Conservation (phyloP, 2,797 vertebrate species). For the Amblyraja radiata region DNA sequence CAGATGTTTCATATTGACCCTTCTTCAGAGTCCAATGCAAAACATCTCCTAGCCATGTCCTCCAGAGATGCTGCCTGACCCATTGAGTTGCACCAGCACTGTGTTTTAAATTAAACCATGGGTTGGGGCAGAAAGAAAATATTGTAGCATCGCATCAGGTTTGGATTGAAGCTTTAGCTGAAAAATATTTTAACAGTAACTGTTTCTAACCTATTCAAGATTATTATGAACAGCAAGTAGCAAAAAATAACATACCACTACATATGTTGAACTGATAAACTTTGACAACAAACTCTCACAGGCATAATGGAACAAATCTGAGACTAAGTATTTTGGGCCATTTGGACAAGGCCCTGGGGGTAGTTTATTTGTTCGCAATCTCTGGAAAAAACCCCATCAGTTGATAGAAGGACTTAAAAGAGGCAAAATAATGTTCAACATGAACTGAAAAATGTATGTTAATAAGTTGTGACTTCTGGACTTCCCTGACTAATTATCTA, state of each 20-base stretch:
- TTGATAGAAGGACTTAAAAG: conserved; percentile 18
- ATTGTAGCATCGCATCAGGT: not conserved
- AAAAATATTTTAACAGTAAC: not conserved
- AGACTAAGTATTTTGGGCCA: not conserved
- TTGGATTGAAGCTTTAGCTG: not conserved
- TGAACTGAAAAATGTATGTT: not conserved
- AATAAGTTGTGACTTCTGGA: conserved; percentile 4
- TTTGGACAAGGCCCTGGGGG: not conserved
- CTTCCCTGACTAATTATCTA: conserved; percentile 13
- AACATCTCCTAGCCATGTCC: no score
- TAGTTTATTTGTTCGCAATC: not conserved
- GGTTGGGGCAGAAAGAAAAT: not conserved
- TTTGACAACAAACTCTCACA: not conserved
- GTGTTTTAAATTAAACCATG: no score
- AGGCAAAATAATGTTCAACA: not conserved
- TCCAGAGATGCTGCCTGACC: no score
- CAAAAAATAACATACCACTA: not conserved
- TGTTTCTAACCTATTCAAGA: not conserved
- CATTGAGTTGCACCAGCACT: no score
- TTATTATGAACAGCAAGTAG: not conserved
- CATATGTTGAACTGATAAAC: not conserved
- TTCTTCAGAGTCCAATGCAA: no score
- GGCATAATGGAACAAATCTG: not conserved
- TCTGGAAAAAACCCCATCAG: not conserved
- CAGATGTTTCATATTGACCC: no score